Base-by-base conservation (phyloP, 1,140 invertebrate genomes). In the Sarcophaga peregrina region DNA sequence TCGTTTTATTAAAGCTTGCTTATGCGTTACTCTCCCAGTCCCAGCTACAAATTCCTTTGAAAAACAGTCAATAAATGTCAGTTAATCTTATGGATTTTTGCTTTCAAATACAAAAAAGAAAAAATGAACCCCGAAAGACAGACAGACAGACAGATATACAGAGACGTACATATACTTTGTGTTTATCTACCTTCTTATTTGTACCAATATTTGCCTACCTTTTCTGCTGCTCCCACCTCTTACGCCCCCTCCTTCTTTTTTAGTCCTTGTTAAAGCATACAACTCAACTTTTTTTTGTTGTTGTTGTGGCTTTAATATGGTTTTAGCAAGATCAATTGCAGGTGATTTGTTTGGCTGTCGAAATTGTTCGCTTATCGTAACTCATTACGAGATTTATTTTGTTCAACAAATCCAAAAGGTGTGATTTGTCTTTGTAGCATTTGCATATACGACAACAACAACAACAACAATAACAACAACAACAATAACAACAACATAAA, bases 301-400 rank as follows among this genome's bases (percentile, higher is more conserved):
- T 8, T 68, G 3, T 68, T 25, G 4, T 68, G 20, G 5, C 20
- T 68, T 68, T 68, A 37, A 37, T 37, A 37, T 37, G 25, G 25
- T 20, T 68, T 82, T 52, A 58, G 82, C 82, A 89, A 89, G 88
- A 89, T 89, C 88, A 89, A 89, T 89, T 89, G 88, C 88, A 88
- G 88, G 88, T 89, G 88, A 89, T 89, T 89, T 89, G 88, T 89
- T 89, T 88, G 87, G 88, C 88, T 89, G 88, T 89, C 88, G 88
- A 89, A 89, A 89, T 89, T 87, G 88, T 89, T 87, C 88, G 89
- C 88, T 89, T 89, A 89, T 89, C 88, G 88, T 89, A 89, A 89
- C 88, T 89, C 88, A 89, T 89, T 89, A 89, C 88, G 88, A 89
- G 88, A 89, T 89, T 89, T 89, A 89, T 89, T 89, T 89, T 89